Conservation (phyloP, 2,797 vertebrate genomes). For the Rachycentron canadum region DNA sequence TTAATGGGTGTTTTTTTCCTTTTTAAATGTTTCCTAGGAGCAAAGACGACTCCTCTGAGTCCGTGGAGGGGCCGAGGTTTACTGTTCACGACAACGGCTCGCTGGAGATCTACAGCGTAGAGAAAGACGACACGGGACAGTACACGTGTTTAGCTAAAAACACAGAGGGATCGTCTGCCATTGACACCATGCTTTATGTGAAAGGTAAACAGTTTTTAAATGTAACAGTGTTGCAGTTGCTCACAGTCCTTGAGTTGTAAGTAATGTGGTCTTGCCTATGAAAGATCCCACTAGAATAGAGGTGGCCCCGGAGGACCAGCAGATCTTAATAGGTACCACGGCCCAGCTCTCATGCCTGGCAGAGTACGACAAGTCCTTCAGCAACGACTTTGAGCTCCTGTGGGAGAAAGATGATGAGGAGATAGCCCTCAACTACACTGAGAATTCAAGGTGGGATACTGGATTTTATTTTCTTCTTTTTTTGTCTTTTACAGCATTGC, state of each 20-base stretch:
- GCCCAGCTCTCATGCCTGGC: conserved; percentile 90
- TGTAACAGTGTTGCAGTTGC: conserved; percentile 2
- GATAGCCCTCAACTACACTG: conserved; percentile 87
- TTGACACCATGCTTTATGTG: conserved; percentile 89
- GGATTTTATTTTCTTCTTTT: conserved; percentile 1
- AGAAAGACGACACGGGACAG: conserved; percentile 87
- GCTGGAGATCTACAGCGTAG: conserved; percentile 86
- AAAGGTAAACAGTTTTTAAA: conserved; percentile 85
- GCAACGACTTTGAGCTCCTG: conserved; percentile 88
- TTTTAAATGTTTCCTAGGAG: conserved; percentile 83
- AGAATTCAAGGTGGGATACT: conserved; percentile 86
- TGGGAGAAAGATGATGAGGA: conserved; percentile 91
- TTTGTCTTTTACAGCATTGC: conserved; percentile 25
- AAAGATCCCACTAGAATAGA: conserved; percentile 92
- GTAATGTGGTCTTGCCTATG: conserved; percentile 53
- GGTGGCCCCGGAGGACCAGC: conserved; percentile 86
- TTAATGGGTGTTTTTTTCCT: conserved; percentile 9
- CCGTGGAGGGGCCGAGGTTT: conserved; percentile 83
- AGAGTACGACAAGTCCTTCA: conserved; percentile 90
- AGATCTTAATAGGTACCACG: conserved; percentile 85
- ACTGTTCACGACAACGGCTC: conserved; percentile 87
- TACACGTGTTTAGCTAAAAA: conserved; percentile 93
- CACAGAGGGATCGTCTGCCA: conserved; percentile 86
- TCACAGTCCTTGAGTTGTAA: conserved; percentile 45
- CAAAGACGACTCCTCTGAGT: conserved; percentile 86